These are phyloP conservation scores for Pituophis catenifer DNA, from an alignment of 2,113 vertebrate species.

Conservation along the genomic window DNA sequence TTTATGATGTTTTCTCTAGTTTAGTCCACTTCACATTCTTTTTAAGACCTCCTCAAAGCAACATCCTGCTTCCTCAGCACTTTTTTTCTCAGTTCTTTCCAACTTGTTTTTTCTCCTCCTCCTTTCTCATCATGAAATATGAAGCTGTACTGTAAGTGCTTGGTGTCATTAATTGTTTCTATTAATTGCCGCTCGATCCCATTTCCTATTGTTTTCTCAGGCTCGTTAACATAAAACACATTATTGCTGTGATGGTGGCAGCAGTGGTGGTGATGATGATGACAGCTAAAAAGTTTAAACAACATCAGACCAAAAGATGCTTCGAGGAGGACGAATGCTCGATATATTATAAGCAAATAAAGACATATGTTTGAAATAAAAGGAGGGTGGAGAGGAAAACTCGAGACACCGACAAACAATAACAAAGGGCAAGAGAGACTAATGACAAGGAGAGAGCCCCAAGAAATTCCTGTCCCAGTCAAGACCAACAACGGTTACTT, in stretches of 20 bases:
- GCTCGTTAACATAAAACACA: slow-evolving; percentile 54
- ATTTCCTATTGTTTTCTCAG: slow-evolving; percentile 57
- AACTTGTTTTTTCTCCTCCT: neutral
- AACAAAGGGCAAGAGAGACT: slow-evolving; percentile 76
- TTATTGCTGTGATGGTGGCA: slow-evolving; percentile 23
- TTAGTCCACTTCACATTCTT: neutral
- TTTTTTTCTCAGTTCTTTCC: neutral
- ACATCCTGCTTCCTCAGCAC: neutral
- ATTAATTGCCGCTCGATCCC: slow-evolving; percentile 53
- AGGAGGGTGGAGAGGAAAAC: slow-evolving; percentile 38
- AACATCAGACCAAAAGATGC: slow-evolving; percentile 43
- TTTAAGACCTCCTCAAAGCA: fast-evolving
- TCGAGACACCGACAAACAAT: slow-evolving; percentile 65
- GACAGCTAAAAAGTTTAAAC: slow-evolving; percentile 41
- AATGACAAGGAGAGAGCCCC: slow-evolving; percentile 77
- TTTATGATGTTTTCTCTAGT: neutral
- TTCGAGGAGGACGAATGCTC: slow-evolving; percentile 45
- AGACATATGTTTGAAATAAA: slow-evolving; percentile 56
- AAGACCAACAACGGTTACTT: slow-evolving; percentile 59
- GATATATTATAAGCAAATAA: slow-evolving; percentile 52
- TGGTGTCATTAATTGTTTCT: slow-evolving; percentile 53
- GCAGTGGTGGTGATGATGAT: neutral
- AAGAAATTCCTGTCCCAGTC: slow-evolving; percentile 77
- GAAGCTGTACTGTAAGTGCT: slow-evolving; percentile 53
- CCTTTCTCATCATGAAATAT: slow-evolving; percentile 43